These are phyloP conservation scores for Heliocidaris tuberculata DNA, from an alignment of 35 echinoderm and acorn worm genomes.

Conservation along the genomic window DNA sequence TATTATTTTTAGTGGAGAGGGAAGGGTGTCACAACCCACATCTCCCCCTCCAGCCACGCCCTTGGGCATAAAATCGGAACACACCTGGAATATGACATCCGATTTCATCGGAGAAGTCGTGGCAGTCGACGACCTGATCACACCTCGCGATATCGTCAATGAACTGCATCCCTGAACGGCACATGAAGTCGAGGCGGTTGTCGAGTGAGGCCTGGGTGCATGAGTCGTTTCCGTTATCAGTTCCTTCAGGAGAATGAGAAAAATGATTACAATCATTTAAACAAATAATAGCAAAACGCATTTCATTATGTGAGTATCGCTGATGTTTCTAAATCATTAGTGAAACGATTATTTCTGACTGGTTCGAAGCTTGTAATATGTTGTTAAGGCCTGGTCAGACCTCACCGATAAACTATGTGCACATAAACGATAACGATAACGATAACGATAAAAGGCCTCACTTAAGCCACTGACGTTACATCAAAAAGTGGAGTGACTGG, in stretches of 20 bases:
- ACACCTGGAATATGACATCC: neutral
- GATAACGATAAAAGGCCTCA: too few relatives aligned
- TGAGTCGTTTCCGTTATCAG: neutral
- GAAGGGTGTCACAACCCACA: too few relatives aligned
- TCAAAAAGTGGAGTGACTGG: too few relatives aligned
- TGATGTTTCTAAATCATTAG: too few relatives aligned
- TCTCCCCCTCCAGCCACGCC: too few relatives aligned
- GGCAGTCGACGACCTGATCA: slow-evolving; percentile 6
- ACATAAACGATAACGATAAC: too few relatives aligned
- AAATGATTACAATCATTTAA: neutral
- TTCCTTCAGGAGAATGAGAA: neutral
- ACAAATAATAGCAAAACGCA: neutral
- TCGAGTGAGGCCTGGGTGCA: neutral
- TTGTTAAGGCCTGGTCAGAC: too few relatives aligned
- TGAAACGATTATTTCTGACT: too few relatives aligned
- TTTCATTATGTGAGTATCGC: neutral
- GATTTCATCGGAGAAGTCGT: slow-evolving; percentile 14
- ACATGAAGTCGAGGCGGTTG: neutral
- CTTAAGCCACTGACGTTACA: too few relatives aligned
- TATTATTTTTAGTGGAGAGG: too few relatives aligned
- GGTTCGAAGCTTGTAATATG: too few relatives aligned
- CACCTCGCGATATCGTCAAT: neutral
- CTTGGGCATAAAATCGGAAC: neutral
- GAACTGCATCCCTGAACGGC: neutral
- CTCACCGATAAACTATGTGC: too few relatives aligned